Percentiles rank a stretch among this genome's conserved stretches.
Conservation (phyloP, 2,797 vertebrate species). For the Huso huso region DNA sequence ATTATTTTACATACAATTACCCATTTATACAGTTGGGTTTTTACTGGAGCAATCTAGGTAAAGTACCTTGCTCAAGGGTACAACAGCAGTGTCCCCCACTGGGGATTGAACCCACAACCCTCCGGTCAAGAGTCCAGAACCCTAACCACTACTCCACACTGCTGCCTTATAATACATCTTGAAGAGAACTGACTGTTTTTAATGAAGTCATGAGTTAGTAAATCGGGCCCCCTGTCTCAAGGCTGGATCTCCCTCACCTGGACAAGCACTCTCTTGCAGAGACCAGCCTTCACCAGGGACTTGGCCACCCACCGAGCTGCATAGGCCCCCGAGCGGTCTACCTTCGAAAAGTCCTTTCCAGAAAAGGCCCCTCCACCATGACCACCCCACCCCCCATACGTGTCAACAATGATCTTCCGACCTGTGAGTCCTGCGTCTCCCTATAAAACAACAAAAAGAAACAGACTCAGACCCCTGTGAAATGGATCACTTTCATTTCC, state of each 20-base stretch:
- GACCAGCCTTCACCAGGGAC: conserved; percentile 63
- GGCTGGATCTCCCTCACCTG: conserved; percentile 41
- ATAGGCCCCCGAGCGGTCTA: conserved; percentile 64
- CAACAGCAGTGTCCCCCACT: no score
- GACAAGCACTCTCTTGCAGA: conserved; percentile 56
- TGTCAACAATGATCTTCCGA: conserved; percentile 66
- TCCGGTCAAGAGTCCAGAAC: no score
- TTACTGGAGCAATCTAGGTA: no score
- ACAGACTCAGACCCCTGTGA: no score
- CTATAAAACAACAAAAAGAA: conserved; percentile 28
- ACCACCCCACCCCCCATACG: conserved; percentile 62
- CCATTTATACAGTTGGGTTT: no score
- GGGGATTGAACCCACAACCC: no score
- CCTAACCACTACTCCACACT: no score
- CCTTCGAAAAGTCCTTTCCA: conserved; percentile 64
- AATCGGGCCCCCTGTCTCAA: neutral
- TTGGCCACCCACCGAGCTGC: conserved; percentile 68
- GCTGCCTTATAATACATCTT: neutral
- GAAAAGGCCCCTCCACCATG: conserved; percentile 68
- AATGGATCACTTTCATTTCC: no score
- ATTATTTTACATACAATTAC: no score
- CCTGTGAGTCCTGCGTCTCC: conserved; percentile 62
- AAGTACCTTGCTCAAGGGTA: no score
- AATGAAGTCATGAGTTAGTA: neutral
- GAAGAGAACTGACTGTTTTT: neutral